Evolutionary conservation across 1,140 invertebrate genomes (phyloP).

Genomic region (Meloidogyne hapla): DNA sequence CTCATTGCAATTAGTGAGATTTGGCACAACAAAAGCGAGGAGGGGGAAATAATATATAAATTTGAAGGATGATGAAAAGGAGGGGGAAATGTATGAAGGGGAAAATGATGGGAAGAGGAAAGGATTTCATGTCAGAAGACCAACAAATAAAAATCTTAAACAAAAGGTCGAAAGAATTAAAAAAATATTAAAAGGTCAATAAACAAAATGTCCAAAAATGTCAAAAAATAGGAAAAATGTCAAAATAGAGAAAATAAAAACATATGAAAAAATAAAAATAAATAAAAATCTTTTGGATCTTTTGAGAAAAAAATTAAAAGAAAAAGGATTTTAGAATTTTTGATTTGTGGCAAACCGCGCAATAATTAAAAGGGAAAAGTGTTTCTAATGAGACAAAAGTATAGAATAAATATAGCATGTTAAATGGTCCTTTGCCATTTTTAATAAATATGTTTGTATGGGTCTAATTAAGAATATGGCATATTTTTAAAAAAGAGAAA

Average conservation of each 20-base stretch:
- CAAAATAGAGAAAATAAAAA: neutral
- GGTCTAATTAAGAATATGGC: neutral
- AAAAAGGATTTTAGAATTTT: neutral
- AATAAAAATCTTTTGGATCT: neutral
- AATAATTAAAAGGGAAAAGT: neutral
- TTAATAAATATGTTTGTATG: neutral
- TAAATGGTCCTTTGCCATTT: neutral
- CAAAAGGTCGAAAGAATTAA: neutral
- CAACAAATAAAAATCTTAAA: no score
- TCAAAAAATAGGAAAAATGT: neutral
- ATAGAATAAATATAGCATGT: neutral
- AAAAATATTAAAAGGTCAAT: neutral
- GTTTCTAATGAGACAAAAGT: neutral
- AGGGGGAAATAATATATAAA: neutral
- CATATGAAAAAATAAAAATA: no score
- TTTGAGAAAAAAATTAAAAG: neutral
- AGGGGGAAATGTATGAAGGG: neutral
- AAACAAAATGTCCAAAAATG: neutral
- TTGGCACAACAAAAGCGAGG: neutral
- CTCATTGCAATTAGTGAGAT: slow-evolving; percentile 2
- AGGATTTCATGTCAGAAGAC: neutral
- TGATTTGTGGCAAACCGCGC: neutral
- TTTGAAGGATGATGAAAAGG: neutral
- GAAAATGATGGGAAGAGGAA: neutral
- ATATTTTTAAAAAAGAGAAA: no score